These are phyloP conservation scores for Acrocephalus kingi DNA, from an alignment of 2,113 vertebrate species.

Conservation along the genomic window DNA sequence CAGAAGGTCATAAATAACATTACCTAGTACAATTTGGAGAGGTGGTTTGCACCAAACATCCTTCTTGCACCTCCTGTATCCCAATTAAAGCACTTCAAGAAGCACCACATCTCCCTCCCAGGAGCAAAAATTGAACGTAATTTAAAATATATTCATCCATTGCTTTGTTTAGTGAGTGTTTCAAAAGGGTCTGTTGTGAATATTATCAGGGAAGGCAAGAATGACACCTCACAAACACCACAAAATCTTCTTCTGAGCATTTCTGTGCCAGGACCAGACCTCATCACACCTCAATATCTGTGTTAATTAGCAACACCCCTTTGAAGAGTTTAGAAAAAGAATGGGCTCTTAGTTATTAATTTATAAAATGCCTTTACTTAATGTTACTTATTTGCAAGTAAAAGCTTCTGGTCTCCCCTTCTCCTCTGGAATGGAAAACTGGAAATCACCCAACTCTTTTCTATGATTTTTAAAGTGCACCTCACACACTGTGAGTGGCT, in stretches of 20 bases:
- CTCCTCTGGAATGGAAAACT: neutral
- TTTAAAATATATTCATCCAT: neutral
- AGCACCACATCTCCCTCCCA: neutral
- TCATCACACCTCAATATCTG: neutral
- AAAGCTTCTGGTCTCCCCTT: neutral
- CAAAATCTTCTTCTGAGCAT: neutral
- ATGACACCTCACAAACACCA: neutral
- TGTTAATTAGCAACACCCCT: neutral
- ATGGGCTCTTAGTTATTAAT: neutral
- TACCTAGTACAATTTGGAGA: neutral
- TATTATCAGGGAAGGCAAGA: neutral
- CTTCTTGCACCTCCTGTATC: neutral
- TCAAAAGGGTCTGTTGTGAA: neutral
- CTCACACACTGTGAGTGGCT: fast-evolving
- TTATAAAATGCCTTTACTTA: neutral
- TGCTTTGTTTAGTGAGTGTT: neutral
- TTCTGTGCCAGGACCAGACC: neutral
- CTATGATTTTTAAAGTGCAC: fast-evolving
- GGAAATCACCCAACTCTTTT: neutral
- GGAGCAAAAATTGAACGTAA: neutral
- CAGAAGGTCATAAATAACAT: neutral
- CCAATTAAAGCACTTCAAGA: neutral
- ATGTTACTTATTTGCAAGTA: neutral
- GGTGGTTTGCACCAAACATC: neutral
- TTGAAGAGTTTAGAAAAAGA: neutral